Evolutionary conservation across 2,797 vertebrate genomes (phyloP), one percentile per base, ranked within the genome.

Genomic region (Pseudopleuronectes americanus): DNA sequence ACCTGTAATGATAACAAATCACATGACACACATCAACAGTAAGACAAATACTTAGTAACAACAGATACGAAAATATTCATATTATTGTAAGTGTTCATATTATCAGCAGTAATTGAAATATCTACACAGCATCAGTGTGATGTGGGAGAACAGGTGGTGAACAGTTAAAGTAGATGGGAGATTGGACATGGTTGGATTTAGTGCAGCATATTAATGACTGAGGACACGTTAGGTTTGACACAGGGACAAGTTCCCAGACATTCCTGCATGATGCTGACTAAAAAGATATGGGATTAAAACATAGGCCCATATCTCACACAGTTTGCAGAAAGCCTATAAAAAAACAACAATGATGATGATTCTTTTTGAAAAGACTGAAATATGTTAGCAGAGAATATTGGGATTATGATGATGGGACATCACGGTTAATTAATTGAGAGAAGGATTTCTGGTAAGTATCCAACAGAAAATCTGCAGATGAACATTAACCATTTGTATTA

Each of bases 201-300:
- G 43, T 17, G 43, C 43, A 6, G 8, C 19, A 21, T 48, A n/a
- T 17, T 19, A 19, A 19, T 4, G 43, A 19, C 43, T 48, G 47
- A 48, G n/a, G 47, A 48, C 19, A 48, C 43, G n/a, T 21, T 48
- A 3, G 47, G 19, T 19, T 48, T 21, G n/a, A 48, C 47, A 51
- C 17, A 51, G n/a, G 49, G 49, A 51, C 49, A 51, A 63, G 64
- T 74, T 14, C 51, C 57, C 65, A 57, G 60, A 54, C 71, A 14
- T 24, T 6, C 28, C 13, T 8, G 31, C 79, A 77, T 52, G 48
- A 71, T 71, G 71, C 61, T 73, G 70, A 74, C 43, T 33, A 31
- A 26, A 80, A 59, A 70, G 54, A 73, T 21, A n/a, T 59, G 26
- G 48, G 64, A 67, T 79, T 33, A 51, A 74, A 72, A 38, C 6